Evolutionary conservation across 2,888 invertebrate genomes (phyloP).

Genomic region (Rhingia rostrata): DNA sequence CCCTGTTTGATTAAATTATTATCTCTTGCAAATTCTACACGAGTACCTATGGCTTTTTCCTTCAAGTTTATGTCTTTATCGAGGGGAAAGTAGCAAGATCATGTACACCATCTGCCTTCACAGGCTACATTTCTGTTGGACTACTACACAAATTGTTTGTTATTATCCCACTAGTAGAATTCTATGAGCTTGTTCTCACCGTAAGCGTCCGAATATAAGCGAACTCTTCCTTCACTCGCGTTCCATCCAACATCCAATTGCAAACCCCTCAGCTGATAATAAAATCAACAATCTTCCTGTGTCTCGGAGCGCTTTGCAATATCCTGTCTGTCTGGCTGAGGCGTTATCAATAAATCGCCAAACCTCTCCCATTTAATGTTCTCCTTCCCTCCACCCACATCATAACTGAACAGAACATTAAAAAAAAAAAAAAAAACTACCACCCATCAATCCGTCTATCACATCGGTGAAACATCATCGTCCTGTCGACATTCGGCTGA

Average conservation of each 20-base stretch:
- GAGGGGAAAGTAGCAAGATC: too few species aligned
- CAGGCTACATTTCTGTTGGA: too few species aligned
- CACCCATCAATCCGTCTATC: slow-evolving; percentile 58
- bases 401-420: neutral
- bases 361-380: slow-evolving; percentile 37
- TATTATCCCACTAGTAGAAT: too few species aligned
- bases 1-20: too few species aligned
- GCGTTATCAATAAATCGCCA: slow-evolving; percentile 59
- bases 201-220: too few species aligned
- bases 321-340: slow-evolving; percentile 63
- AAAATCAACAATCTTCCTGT: slow-evolving; percentile 56
- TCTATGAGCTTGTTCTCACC: too few species aligned
- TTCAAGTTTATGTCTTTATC: too few species aligned
- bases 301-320: slow-evolving; percentile 38
- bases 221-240: too few species aligned
- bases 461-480: slow-evolving; percentile 51
- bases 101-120: too few species aligned
- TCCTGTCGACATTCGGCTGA: slow-evolving; percentile 52
- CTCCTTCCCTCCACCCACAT: neutral
- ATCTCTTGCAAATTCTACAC: too few species aligned
- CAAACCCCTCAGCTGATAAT: slow-evolving; percentile 33
- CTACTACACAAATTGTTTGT: too few species aligned
- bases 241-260: slow-evolving; percentile 14
- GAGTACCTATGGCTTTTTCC: too few species aligned
- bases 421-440: slow-evolving; percentile 1